These are phyloP conservation scores for Pitangus sulphuratus DNA, from an alignment of 2,797 vertebrate genomes.

Conservation along the genomic window DNA sequence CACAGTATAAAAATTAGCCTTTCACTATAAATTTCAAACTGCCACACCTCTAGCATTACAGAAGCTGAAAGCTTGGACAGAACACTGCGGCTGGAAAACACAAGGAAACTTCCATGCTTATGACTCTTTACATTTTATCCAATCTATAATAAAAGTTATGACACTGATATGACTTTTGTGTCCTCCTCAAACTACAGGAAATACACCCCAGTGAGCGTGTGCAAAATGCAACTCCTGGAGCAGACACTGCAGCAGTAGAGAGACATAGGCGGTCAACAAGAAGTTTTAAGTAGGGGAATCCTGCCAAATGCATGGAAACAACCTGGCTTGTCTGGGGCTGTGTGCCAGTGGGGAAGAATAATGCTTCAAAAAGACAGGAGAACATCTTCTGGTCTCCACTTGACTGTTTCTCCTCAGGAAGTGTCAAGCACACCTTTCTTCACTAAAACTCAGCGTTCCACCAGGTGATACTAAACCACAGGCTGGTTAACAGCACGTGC, in stretches of 20 bases:
- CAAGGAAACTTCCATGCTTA: neutral
- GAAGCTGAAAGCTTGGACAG: neutral
- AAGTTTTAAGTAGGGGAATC: neutral
- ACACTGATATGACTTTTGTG: neutral
- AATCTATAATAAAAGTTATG: neutral
- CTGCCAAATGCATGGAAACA: neutral
- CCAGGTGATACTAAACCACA: neutral
- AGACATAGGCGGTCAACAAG: neutral
- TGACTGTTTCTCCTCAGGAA: neutral
- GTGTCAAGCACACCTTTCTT: neutral
- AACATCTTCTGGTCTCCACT: neutral
- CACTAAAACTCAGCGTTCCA: neutral
- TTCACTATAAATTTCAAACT: neutral
- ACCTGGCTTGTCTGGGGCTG: neutral
- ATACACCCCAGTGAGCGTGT: rapidly evolving
- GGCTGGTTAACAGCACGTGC: neutral
- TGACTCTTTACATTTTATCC: neutral
- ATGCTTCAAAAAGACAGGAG: neutral
- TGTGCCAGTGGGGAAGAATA: neutral
- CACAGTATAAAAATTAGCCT: neutral
- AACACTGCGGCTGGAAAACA: neutral
- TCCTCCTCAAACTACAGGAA: neutral
- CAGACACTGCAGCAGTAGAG: neutral
- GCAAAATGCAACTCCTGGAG: neutral
- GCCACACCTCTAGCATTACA: neutral